phyloP scores from a whole-genome alignment of 2,888 invertebrate genomes.

The Encarsia formosa region DNA sequence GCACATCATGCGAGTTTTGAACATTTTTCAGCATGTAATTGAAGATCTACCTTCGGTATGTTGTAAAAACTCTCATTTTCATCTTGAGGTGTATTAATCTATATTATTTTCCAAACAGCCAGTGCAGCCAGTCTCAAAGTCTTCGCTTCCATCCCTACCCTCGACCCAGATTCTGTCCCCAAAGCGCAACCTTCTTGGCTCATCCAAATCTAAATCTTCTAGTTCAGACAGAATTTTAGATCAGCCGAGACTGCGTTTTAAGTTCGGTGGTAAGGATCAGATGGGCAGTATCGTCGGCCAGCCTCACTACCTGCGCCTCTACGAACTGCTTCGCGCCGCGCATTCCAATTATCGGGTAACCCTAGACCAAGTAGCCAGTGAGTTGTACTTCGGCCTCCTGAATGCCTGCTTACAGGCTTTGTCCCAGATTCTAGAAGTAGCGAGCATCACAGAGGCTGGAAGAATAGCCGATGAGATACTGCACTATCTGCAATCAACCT shows the following conservation, averaged over 20 bases:
- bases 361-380: conserved; percentile 71
- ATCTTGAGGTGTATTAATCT: not conserved
- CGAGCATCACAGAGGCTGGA: conserved; percentile 67
- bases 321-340: conserved; percentile 75
- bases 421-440: conserved; percentile 67
- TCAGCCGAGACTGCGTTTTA: conserved; percentile 6
- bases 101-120: not conserved
- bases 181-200: conserved; percentile 39
- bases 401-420: conserved; percentile 59
- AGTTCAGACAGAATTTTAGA: too few relatives aligned
- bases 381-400: conserved; percentile 67
- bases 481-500: conserved; percentile 67
- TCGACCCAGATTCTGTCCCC: conserved; percentile 43
- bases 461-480: conserved; percentile 76
- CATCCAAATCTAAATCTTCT: not conserved
- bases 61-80: not conserved
- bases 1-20: conserved; percentile 67
- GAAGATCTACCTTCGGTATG: conserved; percentile 56
- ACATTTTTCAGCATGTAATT: conserved; percentile 71
- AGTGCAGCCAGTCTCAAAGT: not conserved
- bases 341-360: conserved; percentile 86
- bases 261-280: conserved; percentile 48
- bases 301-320: conserved; percentile 81
- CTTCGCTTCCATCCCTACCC: not conserved
- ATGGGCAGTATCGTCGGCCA: conserved; percentile 64